Evolutionary conservation across 2,888 invertebrate genomes (phyloP).

Genomic region (Zeuzera pyrina): DNA sequence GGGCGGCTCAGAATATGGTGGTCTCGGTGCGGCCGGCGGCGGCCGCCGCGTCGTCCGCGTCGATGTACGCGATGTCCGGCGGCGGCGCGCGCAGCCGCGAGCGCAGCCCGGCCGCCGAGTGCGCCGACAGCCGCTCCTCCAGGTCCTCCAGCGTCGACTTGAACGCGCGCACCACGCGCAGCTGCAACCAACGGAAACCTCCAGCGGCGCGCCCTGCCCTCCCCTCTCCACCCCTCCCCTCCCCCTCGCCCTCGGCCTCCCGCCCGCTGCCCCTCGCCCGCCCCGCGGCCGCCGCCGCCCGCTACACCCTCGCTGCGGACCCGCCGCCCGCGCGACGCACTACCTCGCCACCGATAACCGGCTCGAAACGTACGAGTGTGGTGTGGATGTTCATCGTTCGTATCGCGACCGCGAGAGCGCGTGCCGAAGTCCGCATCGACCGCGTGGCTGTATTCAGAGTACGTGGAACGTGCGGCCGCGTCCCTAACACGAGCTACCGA

Average conservation of each 20-base stretch:
- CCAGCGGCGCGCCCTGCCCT: slow-evolving; percentile 57
- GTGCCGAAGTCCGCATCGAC: slow-evolving; percentile 17
- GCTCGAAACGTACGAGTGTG: slow-evolving; percentile 42
- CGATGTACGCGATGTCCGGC: slow-evolving; percentile 88
- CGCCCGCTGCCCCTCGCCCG: slow-evolving; percentile 14
- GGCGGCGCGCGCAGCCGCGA: slow-evolving; percentile 83
- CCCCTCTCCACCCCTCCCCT: slow-evolving; percentile 37
- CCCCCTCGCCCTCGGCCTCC: slow-evolving; percentile 19
- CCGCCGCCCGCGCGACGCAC: slow-evolving; percentile 4
- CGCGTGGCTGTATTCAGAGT: slow-evolving; percentile 53
- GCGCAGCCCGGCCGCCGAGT: slow-evolving; percentile 96
- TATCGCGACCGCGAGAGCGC: no score
- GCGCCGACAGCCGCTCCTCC: slow-evolving; percentile 98
- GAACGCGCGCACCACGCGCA: slow-evolving; percentile 99
- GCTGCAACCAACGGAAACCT: slow-evolving; percentile 85
- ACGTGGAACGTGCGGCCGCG: slow-evolving; percentile 23
- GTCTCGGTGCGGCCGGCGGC: slow-evolving; percentile 21
- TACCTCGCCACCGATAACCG: slow-evolving; percentile 23
- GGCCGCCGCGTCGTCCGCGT: slow-evolving; percentile 75
- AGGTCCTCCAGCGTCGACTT: slow-evolving; percentile 99
- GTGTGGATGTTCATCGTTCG: slow-evolving; percentile 54
- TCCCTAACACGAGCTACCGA: slow-evolving; percentile 34
- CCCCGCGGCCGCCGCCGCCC: slow-evolving; percentile 24
- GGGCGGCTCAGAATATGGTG: slow-evolving; percentile 15
- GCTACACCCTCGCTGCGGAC: slow-evolving; percentile 13